phyloP scores from a whole-genome alignment of 2,888 invertebrate species.

The Agrilus cyanescens region DNA sequence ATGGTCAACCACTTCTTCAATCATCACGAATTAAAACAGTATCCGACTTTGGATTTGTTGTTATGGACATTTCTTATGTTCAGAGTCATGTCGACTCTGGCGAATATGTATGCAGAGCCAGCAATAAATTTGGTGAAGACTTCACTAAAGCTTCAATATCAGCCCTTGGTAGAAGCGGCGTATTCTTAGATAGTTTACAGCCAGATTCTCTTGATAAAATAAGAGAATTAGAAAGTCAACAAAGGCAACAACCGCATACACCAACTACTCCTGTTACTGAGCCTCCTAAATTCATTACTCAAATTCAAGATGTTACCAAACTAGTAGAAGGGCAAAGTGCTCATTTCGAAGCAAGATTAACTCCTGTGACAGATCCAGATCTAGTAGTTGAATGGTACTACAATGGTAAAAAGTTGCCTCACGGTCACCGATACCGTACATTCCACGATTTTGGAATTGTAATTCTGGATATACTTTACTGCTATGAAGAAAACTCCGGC shows the following conservation, averaged over 20 bases:
- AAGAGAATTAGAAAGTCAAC: slow-evolving; percentile 68
- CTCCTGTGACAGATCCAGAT: slow-evolving; percentile 90
- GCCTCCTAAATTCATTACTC: slow-evolving; percentile 82
- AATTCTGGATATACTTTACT: slow-evolving; percentile 87
- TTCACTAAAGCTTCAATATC: slow-evolving; percentile 74
- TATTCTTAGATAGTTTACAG: slow-evolving; percentile 80
- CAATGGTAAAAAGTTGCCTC: slow-evolving; percentile 82
- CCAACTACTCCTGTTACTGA: slow-evolving; percentile 57
- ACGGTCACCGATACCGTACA: slow-evolving; percentile 92
- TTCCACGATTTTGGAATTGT: slow-evolving; percentile 97
- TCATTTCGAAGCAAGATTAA: slow-evolving; percentile 84
- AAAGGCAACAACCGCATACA: slow-evolving; percentile 53
- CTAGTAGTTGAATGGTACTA: slow-evolving; percentile 92
- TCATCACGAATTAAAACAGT: slow-evolving; percentile 86
- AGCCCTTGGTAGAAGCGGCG: slow-evolving; percentile 75
- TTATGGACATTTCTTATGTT: slow-evolving; percentile 87
- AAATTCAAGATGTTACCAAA: slow-evolving; percentile 72
- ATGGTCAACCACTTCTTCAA: slow-evolving; percentile 79
- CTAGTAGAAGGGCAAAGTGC: slow-evolving; percentile 91
- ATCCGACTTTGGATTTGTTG: slow-evolving; percentile 90
- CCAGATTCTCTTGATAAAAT: slow-evolving; percentile 84
- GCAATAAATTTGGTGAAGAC: slow-evolving; percentile 84
- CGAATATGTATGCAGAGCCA: slow-evolving; percentile 85
- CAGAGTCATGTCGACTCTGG: slow-evolving; percentile 81
- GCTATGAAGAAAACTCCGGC: slow-evolving; percentile 93